phyloP scores from a whole-genome alignment of 2,888 invertebrate genomes.

The Gymnosoma rotundatum region DNA sequence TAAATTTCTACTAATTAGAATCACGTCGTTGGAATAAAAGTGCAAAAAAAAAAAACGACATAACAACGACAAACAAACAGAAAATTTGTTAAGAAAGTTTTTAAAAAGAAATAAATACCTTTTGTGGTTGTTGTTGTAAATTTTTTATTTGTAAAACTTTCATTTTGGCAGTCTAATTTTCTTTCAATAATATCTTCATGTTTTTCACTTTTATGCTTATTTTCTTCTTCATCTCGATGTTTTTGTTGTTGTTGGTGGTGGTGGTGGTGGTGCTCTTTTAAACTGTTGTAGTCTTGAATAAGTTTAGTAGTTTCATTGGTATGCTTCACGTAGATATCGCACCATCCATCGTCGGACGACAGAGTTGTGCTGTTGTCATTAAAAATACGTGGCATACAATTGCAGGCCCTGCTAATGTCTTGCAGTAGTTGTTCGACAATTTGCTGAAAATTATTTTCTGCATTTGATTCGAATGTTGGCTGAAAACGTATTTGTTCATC shows the following conservation, averaged over 20 bases:
- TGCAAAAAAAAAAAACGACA: slow-evolving; percentile 21
- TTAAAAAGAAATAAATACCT: slow-evolving; percentile 47
- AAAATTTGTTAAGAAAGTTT: neutral
- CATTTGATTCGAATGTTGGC: slow-evolving; percentile 88
- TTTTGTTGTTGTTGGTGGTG: neutral
- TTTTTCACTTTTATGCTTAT: neutral
- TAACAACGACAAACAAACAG: neutral
- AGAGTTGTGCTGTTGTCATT: slow-evolving; percentile 82
- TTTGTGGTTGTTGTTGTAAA: slow-evolving; percentile 44
- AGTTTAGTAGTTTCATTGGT: slow-evolving; percentile 27
- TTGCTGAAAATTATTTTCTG: slow-evolving; percentile 87
- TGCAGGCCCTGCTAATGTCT: slow-evolving; percentile 90
- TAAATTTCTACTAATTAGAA: slow-evolving; percentile 42
- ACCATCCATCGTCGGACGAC: slow-evolving; percentile 76
- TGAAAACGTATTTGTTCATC: slow-evolving; percentile 85
- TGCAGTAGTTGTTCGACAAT: slow-evolving; percentile 88
- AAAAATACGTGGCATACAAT: slow-evolving; percentile 87
- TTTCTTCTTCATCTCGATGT: neutral
- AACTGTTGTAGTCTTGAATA: slow-evolving; percentile 10
- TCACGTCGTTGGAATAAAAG: slow-evolving; percentile 18
- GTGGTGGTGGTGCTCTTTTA: neutral
- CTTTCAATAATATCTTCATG: slow-evolving; percentile 1
- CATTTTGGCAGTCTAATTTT: slow-evolving; percentile 33
- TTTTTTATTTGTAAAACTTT: slow-evolving; percentile 40
- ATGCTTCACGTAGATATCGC: slow-evolving; percentile 44